Percentiles rank a stretch among this genome's conserved stretches.
phyloP scores from a whole-genome alignment of 2,888 invertebrate species.

The Elegia similella region DNA sequence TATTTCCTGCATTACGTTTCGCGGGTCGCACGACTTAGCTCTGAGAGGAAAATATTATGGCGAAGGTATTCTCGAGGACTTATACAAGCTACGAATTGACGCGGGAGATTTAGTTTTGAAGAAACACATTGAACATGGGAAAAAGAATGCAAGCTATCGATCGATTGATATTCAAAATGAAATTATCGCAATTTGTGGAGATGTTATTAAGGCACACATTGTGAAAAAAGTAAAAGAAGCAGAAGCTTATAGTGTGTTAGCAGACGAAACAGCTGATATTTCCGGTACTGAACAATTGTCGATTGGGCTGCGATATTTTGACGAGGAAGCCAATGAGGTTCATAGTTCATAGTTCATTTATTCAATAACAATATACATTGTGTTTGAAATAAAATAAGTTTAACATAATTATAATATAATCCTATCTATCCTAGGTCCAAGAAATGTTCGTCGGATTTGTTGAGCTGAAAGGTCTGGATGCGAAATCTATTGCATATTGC shows the following conservation, averaged over 20 bases:
- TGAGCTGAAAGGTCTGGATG: constrained; percentile 27
- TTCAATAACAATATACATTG: too few relatives aligned
- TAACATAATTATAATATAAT: too few relatives aligned
- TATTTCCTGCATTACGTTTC: constrained; percentile 16
- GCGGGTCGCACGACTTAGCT: constrained; percentile 20
- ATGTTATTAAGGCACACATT: constrained; percentile 2
- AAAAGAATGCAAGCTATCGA: constrained; percentile 21
- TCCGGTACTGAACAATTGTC: constrained; percentile 26
- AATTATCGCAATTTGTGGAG: constrained; percentile 20
- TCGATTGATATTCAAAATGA: constrained; percentile 24
- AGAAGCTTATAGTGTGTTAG: constrained; percentile 19
- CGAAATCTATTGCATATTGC: constrained; percentile 23
- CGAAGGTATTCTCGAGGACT: constrained; percentile 23
- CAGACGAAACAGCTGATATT: constrained; percentile 26
- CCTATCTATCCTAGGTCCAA: too few relatives aligned
- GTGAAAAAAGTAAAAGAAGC: constrained; percentile 3
- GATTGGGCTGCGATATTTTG: constrained; percentile 23
- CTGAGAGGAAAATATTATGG: constrained; percentile 20
- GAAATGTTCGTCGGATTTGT: constrained; percentile 24
- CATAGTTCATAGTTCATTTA: too few relatives aligned
- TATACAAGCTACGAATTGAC: constrained; percentile 21
- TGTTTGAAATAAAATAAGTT: too few relatives aligned
- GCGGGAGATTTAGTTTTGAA: constrained; percentile 22
- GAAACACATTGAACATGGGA: constrained; percentile 18
- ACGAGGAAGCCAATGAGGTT: constrained; percentile 22